Percentiles rank a stretch among this genome's conserved stretches.
phyloP scores from a whole-genome alignment of 2,888 invertebrate species.

The Danaus chrysippus region DNA sequence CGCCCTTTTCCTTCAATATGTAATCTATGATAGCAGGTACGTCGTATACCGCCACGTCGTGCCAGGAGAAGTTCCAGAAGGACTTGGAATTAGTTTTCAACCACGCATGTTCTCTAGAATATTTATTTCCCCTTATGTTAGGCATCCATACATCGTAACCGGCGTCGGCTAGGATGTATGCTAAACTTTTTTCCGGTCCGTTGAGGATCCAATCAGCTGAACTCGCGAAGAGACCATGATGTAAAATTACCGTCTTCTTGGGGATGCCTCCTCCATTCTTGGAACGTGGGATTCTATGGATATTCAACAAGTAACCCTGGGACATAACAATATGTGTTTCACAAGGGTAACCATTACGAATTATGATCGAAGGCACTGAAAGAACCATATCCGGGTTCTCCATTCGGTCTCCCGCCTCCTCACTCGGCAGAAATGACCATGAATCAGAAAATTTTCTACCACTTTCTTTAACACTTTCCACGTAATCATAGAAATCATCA shows the following conservation, averaged over 20 bases:
- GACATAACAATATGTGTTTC: slow-evolving; percentile 86
- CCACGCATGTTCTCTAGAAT: slow-evolving; percentile 82
- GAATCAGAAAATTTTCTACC: slow-evolving; percentile 48
- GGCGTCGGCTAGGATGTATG: slow-evolving; percentile 82
- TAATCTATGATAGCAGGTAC: slow-evolving; percentile 91
- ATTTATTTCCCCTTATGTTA: slow-evolving; percentile 89
- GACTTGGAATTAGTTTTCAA: slow-evolving; percentile 75
- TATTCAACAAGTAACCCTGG: slow-evolving; percentile 88
- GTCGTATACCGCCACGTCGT: slow-evolving; percentile 92
- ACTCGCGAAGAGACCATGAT: slow-evolving; percentile 89
- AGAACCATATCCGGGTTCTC: slow-evolving; percentile 56
- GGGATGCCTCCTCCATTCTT: slow-evolving; percentile 50
- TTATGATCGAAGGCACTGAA: slow-evolving; percentile 59
- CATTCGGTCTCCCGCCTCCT: slow-evolving; percentile 40
- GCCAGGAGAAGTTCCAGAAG: slow-evolving; percentile 90
- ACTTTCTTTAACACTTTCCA: slow-evolving; percentile 48
- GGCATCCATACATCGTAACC: slow-evolving; percentile 91
- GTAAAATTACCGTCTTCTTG: slow-evolving; percentile 79
- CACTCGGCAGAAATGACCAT: slow-evolving; percentile 46
- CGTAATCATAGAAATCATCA: slow-evolving; percentile 49
- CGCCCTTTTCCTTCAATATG: slow-evolving; percentile 54
- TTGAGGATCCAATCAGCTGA: slow-evolving; percentile 89
- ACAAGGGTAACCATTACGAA: slow-evolving; percentile 81
- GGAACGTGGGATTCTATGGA: slow-evolving; percentile 86
- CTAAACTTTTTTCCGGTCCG: slow-evolving; percentile 82